These are phyloP conservation scores for Alloscopus bannaensis DNA, from an alignment of 2,888 invertebrate genomes.

Conservation along the genomic window DNA sequence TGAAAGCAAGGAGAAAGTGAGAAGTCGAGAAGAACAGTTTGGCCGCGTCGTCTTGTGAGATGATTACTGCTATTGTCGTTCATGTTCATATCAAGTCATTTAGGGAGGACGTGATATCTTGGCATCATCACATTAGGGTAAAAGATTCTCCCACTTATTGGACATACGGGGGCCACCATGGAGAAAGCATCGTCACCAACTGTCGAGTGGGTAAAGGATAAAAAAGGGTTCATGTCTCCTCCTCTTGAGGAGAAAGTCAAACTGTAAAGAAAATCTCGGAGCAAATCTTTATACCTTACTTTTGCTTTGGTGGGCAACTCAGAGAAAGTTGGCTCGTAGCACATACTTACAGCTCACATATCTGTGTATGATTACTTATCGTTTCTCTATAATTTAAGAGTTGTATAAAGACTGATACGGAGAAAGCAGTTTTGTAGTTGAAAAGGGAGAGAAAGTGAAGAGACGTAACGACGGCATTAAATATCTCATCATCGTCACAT, in stretches of 20 bases:
- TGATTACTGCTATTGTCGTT: slow-evolving; percentile 62
- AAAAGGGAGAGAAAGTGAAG: slow-evolving; percentile 24
- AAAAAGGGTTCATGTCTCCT: slow-evolving; percentile 38
- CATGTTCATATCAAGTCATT: slow-evolving; percentile 68
- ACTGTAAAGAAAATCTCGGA: slow-evolving; percentile 34
- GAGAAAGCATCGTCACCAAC: too few relatives aligned
- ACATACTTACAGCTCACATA: slow-evolving; percentile 10
- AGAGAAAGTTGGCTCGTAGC: slow-evolving; percentile 38
- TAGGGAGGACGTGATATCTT: slow-evolving; percentile 64
- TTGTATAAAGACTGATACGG: too few relatives aligned
- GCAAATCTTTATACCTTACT: slow-evolving; percentile 35
- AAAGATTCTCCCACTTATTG: slow-evolving; percentile 57
- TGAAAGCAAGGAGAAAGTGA: slow-evolving; percentile 1
- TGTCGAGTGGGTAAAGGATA: not conserved
- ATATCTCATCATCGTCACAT: slow-evolving; percentile 34
- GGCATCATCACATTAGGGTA: slow-evolving; percentile 61
- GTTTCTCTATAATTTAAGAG: not conserved
- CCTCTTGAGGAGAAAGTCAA: slow-evolving; percentile 23
- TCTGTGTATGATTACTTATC: slow-evolving; percentile 28
- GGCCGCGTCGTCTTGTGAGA: slow-evolving; percentile 46
- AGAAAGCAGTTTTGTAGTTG: not conserved
- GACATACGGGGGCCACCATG: slow-evolving; percentile 55
- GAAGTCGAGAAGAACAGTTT: slow-evolving; percentile 39
- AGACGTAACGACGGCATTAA: slow-evolving; percentile 22
- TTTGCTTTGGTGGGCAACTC: slow-evolving; percentile 42